These are phyloP conservation scores for Zoanthus sociatus DNA, from an alignment of 92 coral and sea anemone species.

Conservation along the genomic window DNA sequence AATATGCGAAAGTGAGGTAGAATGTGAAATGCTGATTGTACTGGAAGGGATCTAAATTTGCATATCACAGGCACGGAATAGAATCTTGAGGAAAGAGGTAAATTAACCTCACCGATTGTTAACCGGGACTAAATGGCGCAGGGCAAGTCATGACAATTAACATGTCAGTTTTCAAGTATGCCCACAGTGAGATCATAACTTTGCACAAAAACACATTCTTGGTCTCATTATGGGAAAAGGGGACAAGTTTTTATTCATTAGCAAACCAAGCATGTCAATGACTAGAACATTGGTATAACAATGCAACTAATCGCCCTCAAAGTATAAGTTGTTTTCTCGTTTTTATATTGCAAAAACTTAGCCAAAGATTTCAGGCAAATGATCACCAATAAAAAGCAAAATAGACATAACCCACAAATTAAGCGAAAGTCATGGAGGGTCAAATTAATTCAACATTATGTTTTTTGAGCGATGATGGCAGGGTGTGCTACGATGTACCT, in stretches of 20 bases:
- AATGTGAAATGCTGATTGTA: not conserved
- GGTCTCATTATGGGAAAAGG: not conserved
- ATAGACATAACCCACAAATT: too few relatives aligned
- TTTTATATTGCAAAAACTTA: not conserved
- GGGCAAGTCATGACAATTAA: not conserved
- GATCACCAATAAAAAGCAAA: not conserved
- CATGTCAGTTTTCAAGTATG: not conserved
- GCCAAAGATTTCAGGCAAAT: not conserved
- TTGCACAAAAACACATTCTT: constrained; percentile 1
- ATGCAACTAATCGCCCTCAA: not conserved
- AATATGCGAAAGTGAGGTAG: too few relatives aligned
- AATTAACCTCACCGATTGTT: not conserved
- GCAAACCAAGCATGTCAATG: not conserved
- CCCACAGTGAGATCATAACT: not conserved
- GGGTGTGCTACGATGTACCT: too few relatives aligned
- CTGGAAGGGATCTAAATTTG: not conserved
- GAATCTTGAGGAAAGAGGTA: not conserved
- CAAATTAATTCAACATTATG: constrained; percentile 23
- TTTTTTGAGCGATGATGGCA: not conserved
- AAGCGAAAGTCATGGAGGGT: not conserved
- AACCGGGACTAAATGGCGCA: not conserved
- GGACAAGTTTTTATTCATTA: not conserved
- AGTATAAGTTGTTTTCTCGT: not conserved
- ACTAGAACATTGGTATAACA: not conserved
- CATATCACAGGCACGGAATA: not conserved